Evolutionary conservation across 2,797 vertebrate genomes (phyloP).

Genomic region (Cyprinodon diabolis): DNA sequence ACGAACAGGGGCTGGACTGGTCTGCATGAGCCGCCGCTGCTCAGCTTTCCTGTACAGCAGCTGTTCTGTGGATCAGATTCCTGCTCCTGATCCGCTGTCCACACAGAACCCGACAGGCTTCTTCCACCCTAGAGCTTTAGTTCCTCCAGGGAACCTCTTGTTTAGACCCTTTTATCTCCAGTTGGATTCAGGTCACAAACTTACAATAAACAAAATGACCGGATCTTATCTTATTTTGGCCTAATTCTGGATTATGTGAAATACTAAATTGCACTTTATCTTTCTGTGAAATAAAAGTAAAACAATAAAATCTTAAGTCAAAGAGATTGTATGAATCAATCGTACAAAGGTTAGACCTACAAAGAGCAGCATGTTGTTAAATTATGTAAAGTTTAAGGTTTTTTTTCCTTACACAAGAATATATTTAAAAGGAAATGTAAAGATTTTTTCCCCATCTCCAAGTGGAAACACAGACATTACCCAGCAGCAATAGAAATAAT

Average conservation of each 20-base stretch:
- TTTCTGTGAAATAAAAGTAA: background rate
- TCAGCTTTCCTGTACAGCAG: slow-evolving; percentile 52
- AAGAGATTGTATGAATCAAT: background rate
- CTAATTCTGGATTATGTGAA: background rate
- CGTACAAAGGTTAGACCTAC: background rate
- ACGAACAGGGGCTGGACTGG: slow-evolving; percentile 18
- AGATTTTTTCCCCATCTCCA: background rate
- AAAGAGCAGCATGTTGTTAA: background rate
- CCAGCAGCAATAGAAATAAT: background rate
- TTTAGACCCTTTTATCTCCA: background rate
- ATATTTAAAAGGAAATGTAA: background rate
- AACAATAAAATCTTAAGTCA: background rate
- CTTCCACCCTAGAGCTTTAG: background rate
- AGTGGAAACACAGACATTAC: background rate
- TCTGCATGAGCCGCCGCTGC: slow-evolving; percentile 24
- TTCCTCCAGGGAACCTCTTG: background rate
- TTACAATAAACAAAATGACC: background rate
- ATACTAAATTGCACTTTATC: background rate
- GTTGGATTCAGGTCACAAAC: background rate
- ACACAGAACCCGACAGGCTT: background rate
- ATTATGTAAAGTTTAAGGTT: background rate
- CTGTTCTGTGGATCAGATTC: slow-evolving; percentile 33
- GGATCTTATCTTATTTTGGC: background rate
- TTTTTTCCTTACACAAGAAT: background rate
- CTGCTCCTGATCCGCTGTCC: background rate